Conservation (phyloP, 2,888 invertebrate species). For the Monoplex corrugatus region DNA sequence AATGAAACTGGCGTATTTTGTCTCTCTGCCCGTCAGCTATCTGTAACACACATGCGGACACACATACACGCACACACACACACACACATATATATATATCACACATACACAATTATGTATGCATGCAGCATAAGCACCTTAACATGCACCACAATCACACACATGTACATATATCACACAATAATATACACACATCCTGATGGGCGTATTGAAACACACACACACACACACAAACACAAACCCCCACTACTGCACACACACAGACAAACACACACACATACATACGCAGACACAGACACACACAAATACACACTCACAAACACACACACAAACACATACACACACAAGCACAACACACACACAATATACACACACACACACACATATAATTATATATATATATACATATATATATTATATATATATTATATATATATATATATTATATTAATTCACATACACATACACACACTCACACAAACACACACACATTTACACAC, state of each 20-base stretch:
- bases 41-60: slow-evolving; percentile 82
- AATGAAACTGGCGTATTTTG: slow-evolving; percentile 89
- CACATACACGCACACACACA: not conserved
- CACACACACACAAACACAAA: not conserved
- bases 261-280: slow-evolving; percentile 86
- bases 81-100: not conserved
- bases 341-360: not conserved
- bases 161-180: not conserved
- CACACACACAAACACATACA: not conserved
- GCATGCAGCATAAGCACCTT: no score
- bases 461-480: slow-evolving; percentile 13
- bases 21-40: slow-evolving; percentile 92
- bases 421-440: not conserved
- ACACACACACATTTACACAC: slow-evolving; percentile 6
- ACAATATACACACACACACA: not conserved
- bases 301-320: not conserved
- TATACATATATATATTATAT: no score
- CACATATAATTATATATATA: not conserved
- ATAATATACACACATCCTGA: not conserved
- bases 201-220: not conserved
- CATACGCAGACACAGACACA: slow-evolving; percentile 85
- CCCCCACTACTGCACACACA: not conserved
- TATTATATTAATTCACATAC: not conserved
- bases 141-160: not conserved
- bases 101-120: not conserved